Conservation (phyloP, 2,888 invertebrate species). For the Axea sp. region DNA sequence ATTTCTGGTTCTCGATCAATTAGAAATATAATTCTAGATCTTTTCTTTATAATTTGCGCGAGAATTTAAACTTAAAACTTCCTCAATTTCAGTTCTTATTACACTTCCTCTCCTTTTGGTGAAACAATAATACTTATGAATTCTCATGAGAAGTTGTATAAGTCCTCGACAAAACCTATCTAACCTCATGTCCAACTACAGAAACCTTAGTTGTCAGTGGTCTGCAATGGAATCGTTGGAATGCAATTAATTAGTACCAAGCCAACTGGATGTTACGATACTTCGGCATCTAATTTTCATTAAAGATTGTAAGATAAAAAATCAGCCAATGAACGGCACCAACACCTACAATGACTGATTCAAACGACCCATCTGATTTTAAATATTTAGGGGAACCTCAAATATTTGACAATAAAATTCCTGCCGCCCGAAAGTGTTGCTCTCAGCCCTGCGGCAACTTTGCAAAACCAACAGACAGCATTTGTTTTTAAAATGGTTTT, state of each 20-base stretch:
- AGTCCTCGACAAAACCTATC: conserved; percentile 26
- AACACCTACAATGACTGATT: conserved; percentile 7
- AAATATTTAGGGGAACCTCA: conserved; percentile 33
- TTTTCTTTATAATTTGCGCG: too few relatives aligned
- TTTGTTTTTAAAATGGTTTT: conserved; percentile 32
- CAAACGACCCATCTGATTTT: conserved; percentile 23
- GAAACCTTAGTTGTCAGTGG: conserved; percentile 42
- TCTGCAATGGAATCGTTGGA: conserved; percentile 47
- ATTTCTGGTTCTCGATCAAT: too few relatives aligned
- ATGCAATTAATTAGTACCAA: conserved; percentile 55
- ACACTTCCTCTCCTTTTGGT: conserved; percentile 4
- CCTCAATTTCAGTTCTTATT: conserved; percentile 19
- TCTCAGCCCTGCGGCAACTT: conserved; percentile 14
- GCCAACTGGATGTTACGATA: conserved; percentile 47
- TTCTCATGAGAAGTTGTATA: conserved; percentile 41
- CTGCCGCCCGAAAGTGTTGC: conserved; percentile 38
- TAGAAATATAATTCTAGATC: too few relatives aligned
- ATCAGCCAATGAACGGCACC: conserved; percentile 7
- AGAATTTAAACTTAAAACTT: conserved; percentile 20
- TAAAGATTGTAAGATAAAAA: conserved; percentile 27
- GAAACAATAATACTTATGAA: conserved; percentile 44
- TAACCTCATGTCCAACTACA: conserved; percentile 18
- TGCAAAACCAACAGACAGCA: conserved; percentile 3
- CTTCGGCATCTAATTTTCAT: conserved; percentile 49
- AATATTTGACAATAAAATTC: conserved; percentile 49